Conservation (phyloP, 2,888 invertebrate genomes). For the Mimas tiliae region DNA sequence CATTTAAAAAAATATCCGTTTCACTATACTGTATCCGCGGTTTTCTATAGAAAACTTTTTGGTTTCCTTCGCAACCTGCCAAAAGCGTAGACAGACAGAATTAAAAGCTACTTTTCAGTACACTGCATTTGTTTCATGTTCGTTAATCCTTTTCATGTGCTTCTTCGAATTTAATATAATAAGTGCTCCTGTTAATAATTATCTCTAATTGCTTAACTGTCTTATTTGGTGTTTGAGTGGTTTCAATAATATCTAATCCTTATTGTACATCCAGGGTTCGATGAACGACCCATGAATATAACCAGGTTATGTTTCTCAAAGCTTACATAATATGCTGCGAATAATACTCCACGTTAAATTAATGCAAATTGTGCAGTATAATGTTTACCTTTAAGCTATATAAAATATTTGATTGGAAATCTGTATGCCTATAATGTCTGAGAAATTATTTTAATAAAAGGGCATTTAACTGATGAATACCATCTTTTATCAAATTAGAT, state of each 20-base stretch:
- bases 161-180: background rate
- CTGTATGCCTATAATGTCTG: no score
- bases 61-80: background rate
- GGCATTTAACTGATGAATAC: no score
- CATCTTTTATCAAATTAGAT: no score
- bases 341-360: background rate
- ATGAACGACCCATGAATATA: no score
- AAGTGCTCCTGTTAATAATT: background rate
- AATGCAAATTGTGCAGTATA: slow-evolving; percentile 3
- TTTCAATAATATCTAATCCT: no score
- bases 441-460: no score
- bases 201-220: background rate
- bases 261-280: background rate
- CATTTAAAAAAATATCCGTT: background rate
- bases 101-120: background rate
- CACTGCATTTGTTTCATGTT: slow-evolving; percentile 9
- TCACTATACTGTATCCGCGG: background rate
- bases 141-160: background rate
- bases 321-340: background rate
- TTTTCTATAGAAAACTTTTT: slow-evolving; percentile 8
- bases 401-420: no score
- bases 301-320: background rate
- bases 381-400: background rate
- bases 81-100: background rate
- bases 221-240: background rate